Base-by-base conservation (phyloP, 2,797 vertebrate species). In the Microcaecilia unicolor region DNA sequence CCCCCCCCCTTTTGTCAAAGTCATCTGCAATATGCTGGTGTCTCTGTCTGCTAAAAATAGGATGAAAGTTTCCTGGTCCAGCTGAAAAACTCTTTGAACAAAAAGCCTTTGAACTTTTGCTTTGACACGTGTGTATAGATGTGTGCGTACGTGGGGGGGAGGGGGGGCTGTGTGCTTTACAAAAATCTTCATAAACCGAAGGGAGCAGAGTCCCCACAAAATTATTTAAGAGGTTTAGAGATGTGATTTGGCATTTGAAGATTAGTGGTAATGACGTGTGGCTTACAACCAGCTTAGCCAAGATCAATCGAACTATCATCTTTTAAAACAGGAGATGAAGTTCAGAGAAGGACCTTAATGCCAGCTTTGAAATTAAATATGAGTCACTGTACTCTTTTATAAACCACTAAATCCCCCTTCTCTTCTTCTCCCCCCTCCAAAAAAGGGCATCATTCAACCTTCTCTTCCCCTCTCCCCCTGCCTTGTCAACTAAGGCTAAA, bases 21-120 rank as follows among this genome's bases (percentile, higher is more conserved):
- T 53, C 19, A 39, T 30, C 46, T 43, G 44, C 43, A 44, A 42
- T 47, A 67, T 55, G 48, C 30, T 49, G 34, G 28, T 55, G 49
- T 41, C 32, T 13, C 44, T 41, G 43, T 41, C 50, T 41, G 48
- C 64, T 60, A 51, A 10, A 22, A 2, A 41, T 18, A 34, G 18
- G 18, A 51, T 50, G 35, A 31, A 50, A 42, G 41, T 42, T 38
- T 25, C 34, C 19, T 24, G 10, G 10, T 31, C 32, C 37, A 13
- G 9, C 58, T 43, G 39, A 8, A 25, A 31, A 20, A 10, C 31
- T 23, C 23, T 37, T 31, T 25, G 34, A 51, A 24, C 5, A 10
- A n/a, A 38, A 32, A 54, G 70, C 59, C 56, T 66, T 57, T 69
- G 56, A 74, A 67, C 72, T 67, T 67, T 58, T 60, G 15, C 22